Evolutionary conservation across 2,797 vertebrate genomes (phyloP), one percentile per base, ranked within the genome.

Genomic region (Somateria mollissima): DNA sequence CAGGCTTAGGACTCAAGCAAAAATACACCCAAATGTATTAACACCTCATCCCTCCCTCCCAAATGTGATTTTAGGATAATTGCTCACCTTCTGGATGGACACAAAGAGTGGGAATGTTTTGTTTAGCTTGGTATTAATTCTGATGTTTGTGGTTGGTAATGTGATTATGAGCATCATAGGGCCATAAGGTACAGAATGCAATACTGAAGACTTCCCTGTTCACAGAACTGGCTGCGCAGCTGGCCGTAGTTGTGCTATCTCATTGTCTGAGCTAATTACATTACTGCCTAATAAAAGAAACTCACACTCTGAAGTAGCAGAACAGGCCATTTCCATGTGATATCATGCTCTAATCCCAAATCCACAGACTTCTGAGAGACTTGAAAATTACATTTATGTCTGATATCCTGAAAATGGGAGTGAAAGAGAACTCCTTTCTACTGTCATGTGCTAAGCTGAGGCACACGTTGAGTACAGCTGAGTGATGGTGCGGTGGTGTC

Each of bases 81-180:
- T 69, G 16, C 0, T 10, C 41, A 14, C 4, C 14, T 58, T 10
- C 70, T 78, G 20, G 10, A 13, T 72, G 21, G 9, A 20, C 70
- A 73, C 0, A n/a, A 51, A 16, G 22, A 11, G 5, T 85, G 6
- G 25, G 70, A 79, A 71, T 8, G 17, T 0, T 54, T 22, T 6
- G 5, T 45, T 43, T 51, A n/a, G 10, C 27, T 77, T 62, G 39
- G 13, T 28, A 19, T 39, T 43, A 20, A 20, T 72, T 65, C 30
- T 84, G 57, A 61, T 71, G 13, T 51, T 74, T 72, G 41, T 13
- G 4, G 39, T 36, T 88, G 49, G 13, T 64, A 79, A 62, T 14
- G 41, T 8, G 34, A 72, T 13, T 53, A 7, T 14, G 24, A 83
- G 25, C 34, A 10, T 58, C 32, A 64, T 0, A 51, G 14, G 62